Evolutionary conservation across 1,140 invertebrate genomes (phyloP), one percentile per base, ranked within the genome.

Genomic region (Bombus terrestris): DNA sequence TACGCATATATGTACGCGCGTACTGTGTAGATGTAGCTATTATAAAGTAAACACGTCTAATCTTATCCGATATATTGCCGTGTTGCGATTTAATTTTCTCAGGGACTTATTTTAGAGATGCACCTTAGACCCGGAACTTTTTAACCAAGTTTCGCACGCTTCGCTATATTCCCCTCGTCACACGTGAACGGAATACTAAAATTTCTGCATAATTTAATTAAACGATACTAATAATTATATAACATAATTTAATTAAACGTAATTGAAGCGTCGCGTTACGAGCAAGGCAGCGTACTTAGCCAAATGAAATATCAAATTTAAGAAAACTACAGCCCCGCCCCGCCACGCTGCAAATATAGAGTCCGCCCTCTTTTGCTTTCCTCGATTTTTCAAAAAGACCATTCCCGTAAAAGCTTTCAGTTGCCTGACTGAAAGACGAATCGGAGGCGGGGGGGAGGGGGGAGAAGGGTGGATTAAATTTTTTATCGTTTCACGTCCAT

Each of bases 271-370:
- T 0, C 18, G 37, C 13, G 10, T 41, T 25, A 64, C 76, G 37
- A 39, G 76, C 37, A 28, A 41, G 39, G 12, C 25, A 66, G 43
- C 39, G 78, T 71, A 71, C 43, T 71, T 39, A 53, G 35, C 43
- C 25, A 81, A 81, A 81, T 81, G 78, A 71, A 81, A 81, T 41
- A 53, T 43, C 35, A n/a, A 71, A 81, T 71, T 81, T 81, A 57
- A 35, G 43, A 57, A 81, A 81, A 53, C 35, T n/a, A 10, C 35
- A 8, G 22, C 3, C 13, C 35, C 6, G 18, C 28, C 13, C 32
- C 25, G 28, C 5, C 18, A 6, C 47, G 6, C 18, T 18, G 28
- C 28, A 62, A n/a, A 62, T n/a, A 12, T n/a, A 62, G 0, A n/a
- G 12, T 13, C 28, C 28, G 22, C 10, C 28, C 69, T 2, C 39